Evolutionary conservation across 2,888 invertebrate species (phyloP).

Genomic region (Imbricaverruca yamaguchii): DNA sequence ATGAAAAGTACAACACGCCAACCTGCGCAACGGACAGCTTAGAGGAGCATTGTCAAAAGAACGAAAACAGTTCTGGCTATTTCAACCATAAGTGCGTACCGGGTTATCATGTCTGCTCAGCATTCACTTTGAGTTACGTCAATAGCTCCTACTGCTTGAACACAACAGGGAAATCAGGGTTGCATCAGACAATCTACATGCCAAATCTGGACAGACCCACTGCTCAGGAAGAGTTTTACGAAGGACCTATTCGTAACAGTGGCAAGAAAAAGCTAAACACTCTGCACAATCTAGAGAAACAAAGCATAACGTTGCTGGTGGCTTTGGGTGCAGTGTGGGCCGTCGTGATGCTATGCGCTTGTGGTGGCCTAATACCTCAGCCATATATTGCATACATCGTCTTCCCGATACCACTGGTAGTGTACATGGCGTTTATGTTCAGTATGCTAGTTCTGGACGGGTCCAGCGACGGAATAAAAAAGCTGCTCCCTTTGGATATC

Average conservation of each 20-base stretch:
- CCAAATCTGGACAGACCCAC: neutral
- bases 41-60: neutral
- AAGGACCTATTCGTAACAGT: neutral
- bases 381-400: neutral
- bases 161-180: too few species aligned
- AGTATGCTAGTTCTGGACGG: neutral
- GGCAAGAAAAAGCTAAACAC: neutral
- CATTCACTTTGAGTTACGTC: neutral
- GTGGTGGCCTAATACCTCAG: neutral
- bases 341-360: neutral
- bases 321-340: neutral
- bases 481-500: neutral
- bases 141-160: too few species aligned
- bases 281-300: neutral
- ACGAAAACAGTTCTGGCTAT: neutral
- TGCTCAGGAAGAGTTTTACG: neutral
- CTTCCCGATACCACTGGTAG: neutral
- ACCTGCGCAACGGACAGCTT: neutral
- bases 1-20: neutral
- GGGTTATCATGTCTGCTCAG: neutral
- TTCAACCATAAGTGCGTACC: neutral
- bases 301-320: neutral
- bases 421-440: neutral
- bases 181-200: neutral
- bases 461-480: neutral